These are phyloP conservation scores for Scolanthus callimorphus DNA, from an alignment of 92 coral and sea anemone species.

Conservation along the genomic window DNA sequence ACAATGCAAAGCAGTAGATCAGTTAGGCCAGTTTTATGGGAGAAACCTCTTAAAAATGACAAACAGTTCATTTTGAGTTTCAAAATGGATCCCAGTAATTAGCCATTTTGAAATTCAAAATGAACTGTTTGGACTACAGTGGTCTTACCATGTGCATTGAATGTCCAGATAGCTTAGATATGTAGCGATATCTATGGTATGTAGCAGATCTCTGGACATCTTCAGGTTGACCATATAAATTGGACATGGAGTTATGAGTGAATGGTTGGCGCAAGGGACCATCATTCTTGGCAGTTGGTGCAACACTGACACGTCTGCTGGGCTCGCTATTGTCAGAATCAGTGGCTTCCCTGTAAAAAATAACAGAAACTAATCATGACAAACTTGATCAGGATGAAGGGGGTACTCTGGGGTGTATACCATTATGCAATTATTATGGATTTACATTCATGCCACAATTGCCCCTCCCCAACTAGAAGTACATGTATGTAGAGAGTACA, in stretches of 20 bases:
- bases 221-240: slow-evolving; percentile 28
- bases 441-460: too few species aligned
- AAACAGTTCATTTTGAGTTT: too few species aligned
- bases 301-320: not conserved
- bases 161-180: slow-evolving; percentile 68
- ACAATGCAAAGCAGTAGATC: too few species aligned
- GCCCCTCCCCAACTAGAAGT: too few species aligned
- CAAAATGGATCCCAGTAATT: too few species aligned
- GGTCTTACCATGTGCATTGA: slow-evolving; percentile 55
- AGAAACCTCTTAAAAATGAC: too few species aligned
- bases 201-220: slow-evolving; percentile 64
- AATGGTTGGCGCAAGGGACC: slow-evolving; percentile 52
- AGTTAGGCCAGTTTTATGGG: too few species aligned
- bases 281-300: not conserved
- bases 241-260: slow-evolving; percentile 53
- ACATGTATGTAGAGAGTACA: too few species aligned
- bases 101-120: not conserved
- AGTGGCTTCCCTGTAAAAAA: not conserved
- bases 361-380: not conserved
- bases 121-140: too few species aligned
- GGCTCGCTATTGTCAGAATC: not conserved
- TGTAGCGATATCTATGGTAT: slow-evolving; percentile 70
- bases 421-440: too few species aligned
- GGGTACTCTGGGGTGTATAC: too few species aligned
- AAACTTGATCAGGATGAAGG: not conserved